Evolutionary conservation across 2,797 vertebrate genomes (phyloP).

Genomic region (Semaprochilodus insignis): DNA sequence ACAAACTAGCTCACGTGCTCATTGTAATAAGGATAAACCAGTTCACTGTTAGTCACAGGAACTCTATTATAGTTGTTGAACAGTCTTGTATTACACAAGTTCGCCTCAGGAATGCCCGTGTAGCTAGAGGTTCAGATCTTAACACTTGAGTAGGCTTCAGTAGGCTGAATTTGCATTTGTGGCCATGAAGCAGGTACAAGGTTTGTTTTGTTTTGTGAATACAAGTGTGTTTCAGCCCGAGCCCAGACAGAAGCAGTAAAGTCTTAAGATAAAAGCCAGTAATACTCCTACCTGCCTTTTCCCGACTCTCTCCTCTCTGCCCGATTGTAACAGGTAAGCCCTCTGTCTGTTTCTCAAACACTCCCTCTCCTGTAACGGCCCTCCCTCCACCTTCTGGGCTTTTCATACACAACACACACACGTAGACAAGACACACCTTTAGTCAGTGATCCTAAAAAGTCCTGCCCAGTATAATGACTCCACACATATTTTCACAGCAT

Average conservation of each 20-base stretch:
- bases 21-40: not conserved
- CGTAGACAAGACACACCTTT: constrained; percentile 21
- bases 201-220: not conserved
- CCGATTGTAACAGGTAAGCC: constrained; percentile 19
- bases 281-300: constrained; percentile 38
- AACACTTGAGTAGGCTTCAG: too few species aligned
- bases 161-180: not conserved
- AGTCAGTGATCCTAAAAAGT: constrained; percentile 19
- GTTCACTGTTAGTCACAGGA: not conserved
- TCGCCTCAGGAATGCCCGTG: not conserved
- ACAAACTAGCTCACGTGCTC: not conserved
- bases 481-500: constrained; percentile 23
- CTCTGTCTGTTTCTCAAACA: constrained; percentile 7
- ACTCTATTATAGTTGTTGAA: too few species aligned
- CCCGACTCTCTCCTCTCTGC: not conserved
- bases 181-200: not conserved
- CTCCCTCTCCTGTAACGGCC: not conserved
- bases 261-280: not conserved
- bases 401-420: not conserved
- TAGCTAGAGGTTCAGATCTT: not conserved
- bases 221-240: too few species aligned
- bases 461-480: constrained; percentile 38
- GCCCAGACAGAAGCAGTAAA: not conserved
- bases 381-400: not conserved
- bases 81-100: not conserved